These are phyloP conservation scores for Pelmatolapia mariae DNA, from an alignment of 2,113 vertebrate genomes.

Conservation along the genomic window DNA sequence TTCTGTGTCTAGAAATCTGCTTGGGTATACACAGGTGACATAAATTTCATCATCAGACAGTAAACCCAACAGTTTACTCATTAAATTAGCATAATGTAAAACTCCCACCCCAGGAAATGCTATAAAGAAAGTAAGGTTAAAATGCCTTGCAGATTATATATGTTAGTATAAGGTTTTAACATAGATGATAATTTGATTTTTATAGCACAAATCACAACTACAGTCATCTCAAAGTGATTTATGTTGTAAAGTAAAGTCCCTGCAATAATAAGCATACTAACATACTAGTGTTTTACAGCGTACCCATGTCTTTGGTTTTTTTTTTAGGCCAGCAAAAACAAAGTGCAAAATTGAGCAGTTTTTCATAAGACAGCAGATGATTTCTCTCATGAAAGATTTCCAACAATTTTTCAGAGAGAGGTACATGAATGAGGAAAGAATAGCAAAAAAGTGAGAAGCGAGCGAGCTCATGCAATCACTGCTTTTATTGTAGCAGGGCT, in stretches of 20 bases:
- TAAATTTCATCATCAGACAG: not conserved
- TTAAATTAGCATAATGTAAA: not conserved
- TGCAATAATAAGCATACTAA: not conserved
- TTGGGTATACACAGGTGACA: not conserved
- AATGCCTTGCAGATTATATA: not conserved
- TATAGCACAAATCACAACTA: not conserved
- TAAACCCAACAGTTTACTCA: not conserved
- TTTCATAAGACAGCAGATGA: not conserved
- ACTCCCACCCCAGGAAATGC: fast-evolving
- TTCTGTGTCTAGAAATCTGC: not conserved
- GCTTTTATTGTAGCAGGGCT: not conserved
- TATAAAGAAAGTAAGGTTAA: not conserved
- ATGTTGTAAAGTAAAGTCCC: fast-evolving
- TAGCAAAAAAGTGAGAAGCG: not conserved
- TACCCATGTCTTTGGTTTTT: not conserved
- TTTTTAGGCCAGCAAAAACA: not conserved
- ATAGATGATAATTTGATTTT: not conserved
- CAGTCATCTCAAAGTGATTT: not conserved
- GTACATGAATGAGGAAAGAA: not conserved
- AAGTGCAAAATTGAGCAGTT: not conserved
- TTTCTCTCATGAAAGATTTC: not conserved
- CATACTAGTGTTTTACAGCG: not conserved
- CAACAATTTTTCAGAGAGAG: not conserved
- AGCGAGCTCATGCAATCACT: slow-evolving; percentile 26
- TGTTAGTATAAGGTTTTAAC: not conserved